Base-by-base conservation (phyloP, 2,888 invertebrate species). In the Polyploca ridens region DNA sequence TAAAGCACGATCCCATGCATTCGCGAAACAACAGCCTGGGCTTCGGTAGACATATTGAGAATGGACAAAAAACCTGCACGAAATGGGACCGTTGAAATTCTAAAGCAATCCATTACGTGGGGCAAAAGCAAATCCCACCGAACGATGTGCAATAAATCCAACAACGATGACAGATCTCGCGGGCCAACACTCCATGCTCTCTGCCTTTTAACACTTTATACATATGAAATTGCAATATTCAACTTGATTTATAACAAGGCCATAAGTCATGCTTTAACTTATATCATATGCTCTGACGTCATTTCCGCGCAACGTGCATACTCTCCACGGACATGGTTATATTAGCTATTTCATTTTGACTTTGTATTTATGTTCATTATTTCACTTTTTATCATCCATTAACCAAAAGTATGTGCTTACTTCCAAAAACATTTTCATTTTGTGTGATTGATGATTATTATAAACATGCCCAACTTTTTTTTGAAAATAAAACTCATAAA, bases 71-170 rank as follows among this genome's bases (percentile, higher is more conserved):
- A 78, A 77, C 68, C 73, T 77, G 44, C 58, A 58, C 69, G 63
- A 63, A 65, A 71, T 60, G 63, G 67, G 70, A 74, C 63, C 66
- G 71, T 71, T 67, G 73, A 70, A 77, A 78, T 83, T 77, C 77
- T 74, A 82, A 77, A 79, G 79, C 78, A 79, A 83, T 84, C 83
- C 78, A 81, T 77, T 79, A 78, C 70, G 73, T 72, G 69, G 73
- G 76, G 78, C 77, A 76, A 75, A 83, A 80, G 78, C 78, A 82
- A 85, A 85, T 82, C 79, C 78, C 75, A 68, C 74, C 79, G 77
- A 82, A 81, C 81, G 84, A 83, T 79, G 78, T 71, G 83, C 81
- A 76, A 86, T 86, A 86, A 86, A 87, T 86, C 72, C 73, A 71
- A 69, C 69, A 74, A 72, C 78, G 81, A 83, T 83, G 85, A 84